A percentile compares a stretch with the other conserved stretches of the same genome.
Evolutionary conservation across 2,113 vertebrate species (phyloP).

Genomic region (Halcyon malimbica): DNA sequence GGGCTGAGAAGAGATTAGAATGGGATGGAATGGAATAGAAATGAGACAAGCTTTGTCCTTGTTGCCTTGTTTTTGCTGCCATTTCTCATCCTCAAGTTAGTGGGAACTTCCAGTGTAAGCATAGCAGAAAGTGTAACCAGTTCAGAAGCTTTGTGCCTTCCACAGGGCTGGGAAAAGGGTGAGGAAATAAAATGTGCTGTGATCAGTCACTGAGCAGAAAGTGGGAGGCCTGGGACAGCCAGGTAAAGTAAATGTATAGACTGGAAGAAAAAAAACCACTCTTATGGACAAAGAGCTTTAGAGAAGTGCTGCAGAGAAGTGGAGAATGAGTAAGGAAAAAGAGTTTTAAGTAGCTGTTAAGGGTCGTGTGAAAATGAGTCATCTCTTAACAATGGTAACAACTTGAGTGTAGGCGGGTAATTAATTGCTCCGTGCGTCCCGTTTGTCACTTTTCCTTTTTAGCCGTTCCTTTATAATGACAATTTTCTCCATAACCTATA

Average conservation of each 20-base stretch:
- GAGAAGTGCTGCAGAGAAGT: not conserved
- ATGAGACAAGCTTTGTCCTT: not conserved
- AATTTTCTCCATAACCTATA: not conserved
- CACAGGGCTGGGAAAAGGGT: not conserved
- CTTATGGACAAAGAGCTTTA: not conserved
- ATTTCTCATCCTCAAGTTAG: not conserved
- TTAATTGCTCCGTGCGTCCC: not conserved
- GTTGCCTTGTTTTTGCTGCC: not conserved
- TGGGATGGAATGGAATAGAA: not conserved
- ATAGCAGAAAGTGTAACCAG: not conserved
- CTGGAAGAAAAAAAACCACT: not conserved
- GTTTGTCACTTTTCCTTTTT: not conserved
- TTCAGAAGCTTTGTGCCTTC: not conserved
- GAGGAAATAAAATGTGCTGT: not conserved
- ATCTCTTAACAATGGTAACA: not conserved
- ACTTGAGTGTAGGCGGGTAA: not conserved
- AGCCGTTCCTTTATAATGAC: not conserved
- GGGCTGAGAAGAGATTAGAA: not conserved
- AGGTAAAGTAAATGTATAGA: not conserved
- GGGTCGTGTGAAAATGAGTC: not conserved
- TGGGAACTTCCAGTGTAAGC: fast-evolving
- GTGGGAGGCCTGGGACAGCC: not conserved
- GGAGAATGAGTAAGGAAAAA: not conserved
- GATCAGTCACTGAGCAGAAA: not conserved
- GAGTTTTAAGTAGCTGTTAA: not conserved